Evolutionary conservation across 2,797 vertebrate genomes (phyloP).

Genomic region (Jordanella pulchra): DNA sequence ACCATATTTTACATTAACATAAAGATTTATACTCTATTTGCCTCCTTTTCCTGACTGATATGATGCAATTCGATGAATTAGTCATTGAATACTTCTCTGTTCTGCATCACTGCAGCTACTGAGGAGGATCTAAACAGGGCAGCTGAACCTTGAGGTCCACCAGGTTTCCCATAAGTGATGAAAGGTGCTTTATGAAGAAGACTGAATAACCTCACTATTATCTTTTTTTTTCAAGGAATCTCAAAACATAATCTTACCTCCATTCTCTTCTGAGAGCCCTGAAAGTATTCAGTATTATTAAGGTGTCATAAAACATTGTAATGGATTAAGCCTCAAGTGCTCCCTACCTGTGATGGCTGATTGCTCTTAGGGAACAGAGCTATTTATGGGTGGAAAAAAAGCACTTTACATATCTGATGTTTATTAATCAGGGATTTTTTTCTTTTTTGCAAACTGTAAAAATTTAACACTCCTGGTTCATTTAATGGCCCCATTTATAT

Average conservation of each 20-base stretch:
- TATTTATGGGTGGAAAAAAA: not conserved
- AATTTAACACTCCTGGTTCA: conserved; percentile 1
- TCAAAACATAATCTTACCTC: not conserved
- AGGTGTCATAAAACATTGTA: not conserved
- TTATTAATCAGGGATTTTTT: not conserved
- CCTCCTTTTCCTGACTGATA: no score
- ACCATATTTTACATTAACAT: no score
- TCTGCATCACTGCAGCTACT: no score
- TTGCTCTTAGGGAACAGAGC: not conserved
- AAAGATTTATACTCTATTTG: no score
- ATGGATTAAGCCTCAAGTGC: not conserved
- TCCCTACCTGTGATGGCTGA: not conserved
- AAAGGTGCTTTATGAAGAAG: no score
- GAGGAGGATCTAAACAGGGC: not conserved
- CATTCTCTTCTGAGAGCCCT: not conserved
- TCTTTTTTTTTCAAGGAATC: not conserved
- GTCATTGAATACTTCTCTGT: no score
- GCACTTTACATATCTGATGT: not conserved
- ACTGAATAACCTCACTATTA: no score
- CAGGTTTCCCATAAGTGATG: no score
- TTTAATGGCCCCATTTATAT: conserved; percentile 9
- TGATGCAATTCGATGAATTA: no score
- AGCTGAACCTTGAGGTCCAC: not conserved
- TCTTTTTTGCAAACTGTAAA: not conserved
- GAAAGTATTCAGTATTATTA: not conserved